These are phyloP conservation scores for Cerastoderma edule DNA, from an alignment of 2,888 invertebrate genomes.

Conservation along the genomic window DNA sequence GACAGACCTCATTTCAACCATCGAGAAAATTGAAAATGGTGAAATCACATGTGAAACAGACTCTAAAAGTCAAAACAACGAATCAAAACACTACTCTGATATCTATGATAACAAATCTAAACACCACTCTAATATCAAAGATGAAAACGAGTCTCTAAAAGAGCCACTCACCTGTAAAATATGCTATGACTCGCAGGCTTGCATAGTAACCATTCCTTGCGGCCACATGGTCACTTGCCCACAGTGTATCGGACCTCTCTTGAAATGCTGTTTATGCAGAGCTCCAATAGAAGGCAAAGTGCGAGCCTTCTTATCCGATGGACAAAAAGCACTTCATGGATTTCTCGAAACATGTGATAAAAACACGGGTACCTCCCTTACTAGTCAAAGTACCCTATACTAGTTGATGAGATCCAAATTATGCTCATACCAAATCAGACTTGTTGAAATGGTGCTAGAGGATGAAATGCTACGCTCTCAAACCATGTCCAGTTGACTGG, in stretches of 20 bases:
- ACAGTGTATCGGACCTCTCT: slow-evolving; percentile 36
- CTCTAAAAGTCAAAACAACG: background rate
- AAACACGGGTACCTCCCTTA: no score
- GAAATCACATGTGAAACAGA: background rate
- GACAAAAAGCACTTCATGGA: no score
- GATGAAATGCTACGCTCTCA: no score
- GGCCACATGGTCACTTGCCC: slow-evolving; percentile 43
- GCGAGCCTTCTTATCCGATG: slow-evolving; percentile 35
- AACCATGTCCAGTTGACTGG: no score
- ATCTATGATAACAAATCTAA: no score
- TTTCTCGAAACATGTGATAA: no score
- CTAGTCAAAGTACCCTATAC: no score
- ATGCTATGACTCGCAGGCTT: slow-evolving; percentile 40
- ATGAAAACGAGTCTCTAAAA: slow-evolving; percentile 25
- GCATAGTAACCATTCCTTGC: slow-evolving; percentile 41
- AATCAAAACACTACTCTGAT: no score
- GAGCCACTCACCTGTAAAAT: slow-evolving; percentile 34
- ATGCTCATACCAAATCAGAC: no score
- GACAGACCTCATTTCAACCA: background rate
- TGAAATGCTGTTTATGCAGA: slow-evolving; percentile 33
- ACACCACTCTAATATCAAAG: no score
- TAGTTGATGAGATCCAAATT: no score
- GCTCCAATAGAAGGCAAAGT: slow-evolving; percentile 27
- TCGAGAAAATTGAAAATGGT: slow-evolving; percentile 10
- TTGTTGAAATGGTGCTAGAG: no score